These are phyloP conservation scores for Augiades crinisus DNA, from an alignment of 2,888 invertebrate genomes.

Conservation along the genomic window DNA sequence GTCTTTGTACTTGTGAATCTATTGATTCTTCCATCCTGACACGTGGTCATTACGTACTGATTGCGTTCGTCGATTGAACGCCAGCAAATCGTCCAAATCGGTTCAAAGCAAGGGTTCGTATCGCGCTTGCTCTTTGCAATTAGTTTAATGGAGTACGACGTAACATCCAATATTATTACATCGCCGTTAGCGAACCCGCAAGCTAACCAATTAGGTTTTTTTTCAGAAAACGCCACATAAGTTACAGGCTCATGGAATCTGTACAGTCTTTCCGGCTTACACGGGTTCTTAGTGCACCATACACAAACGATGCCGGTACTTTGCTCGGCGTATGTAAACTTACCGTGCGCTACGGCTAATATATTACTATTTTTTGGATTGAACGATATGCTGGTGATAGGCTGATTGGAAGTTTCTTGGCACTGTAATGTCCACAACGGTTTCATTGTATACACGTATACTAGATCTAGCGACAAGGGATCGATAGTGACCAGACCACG, in stretches of 20 bases:
- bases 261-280: conserved; percentile 87
- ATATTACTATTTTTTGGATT: conserved; percentile 86
- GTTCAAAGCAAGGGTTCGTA: conserved; percentile 83
- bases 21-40: conserved; percentile 83
- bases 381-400: conserved; percentile 84
- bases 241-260: conserved; percentile 84
- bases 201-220: conserved; percentile 86
- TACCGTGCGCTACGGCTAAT: conserved; percentile 88
- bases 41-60: conserved; percentile 81
- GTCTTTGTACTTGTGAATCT: conserved; percentile 79
- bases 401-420: conserved; percentile 69
- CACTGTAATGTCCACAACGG: conserved; percentile 85
- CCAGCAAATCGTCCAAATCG: conserved; percentile 86
- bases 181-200: conserved; percentile 88
- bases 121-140: conserved; percentile 80
- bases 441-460: conserved; percentile 84
- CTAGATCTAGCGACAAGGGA: conserved; percentile 82
- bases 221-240: conserved; percentile 85
- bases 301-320: conserved; percentile 85
- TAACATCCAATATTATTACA: conserved; percentile 86
- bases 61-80: conserved; percentile 59
- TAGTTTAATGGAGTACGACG: conserved; percentile 70
- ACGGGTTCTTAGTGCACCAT: conserved; percentile 92
- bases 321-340: conserved; percentile 80
- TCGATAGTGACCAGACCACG: conserved; percentile 83